Conservation (phyloP, 2,797 vertebrate species). For the Eulemur coronatus region DNA sequence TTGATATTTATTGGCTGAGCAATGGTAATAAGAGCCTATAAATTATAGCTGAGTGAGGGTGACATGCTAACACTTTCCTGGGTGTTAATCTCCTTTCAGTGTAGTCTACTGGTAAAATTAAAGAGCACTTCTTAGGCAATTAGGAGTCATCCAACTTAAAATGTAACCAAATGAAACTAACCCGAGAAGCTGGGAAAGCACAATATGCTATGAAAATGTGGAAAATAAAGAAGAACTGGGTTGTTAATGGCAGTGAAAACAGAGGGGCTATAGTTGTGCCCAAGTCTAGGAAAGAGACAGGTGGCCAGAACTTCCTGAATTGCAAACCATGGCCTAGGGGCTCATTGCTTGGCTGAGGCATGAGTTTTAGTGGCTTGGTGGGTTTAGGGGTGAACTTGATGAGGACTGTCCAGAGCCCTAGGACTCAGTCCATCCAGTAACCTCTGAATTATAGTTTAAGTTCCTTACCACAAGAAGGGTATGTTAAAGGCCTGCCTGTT, state of each 20-base stretch:
- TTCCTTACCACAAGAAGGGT: neutral
- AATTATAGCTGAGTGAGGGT: neutral
- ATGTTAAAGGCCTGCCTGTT: neutral
- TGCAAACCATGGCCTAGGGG: neutral
- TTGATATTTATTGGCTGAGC: neutral
- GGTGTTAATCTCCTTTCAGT: neutral
- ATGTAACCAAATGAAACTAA: neutral
- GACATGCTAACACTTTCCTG: neutral
- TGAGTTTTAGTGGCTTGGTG: neutral
- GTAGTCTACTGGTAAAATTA: neutral
- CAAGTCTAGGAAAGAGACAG: neutral
- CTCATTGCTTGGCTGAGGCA: neutral
- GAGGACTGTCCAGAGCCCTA: neutral
- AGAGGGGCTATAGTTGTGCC: neutral
- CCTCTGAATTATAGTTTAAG: neutral
- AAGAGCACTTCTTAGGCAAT: neutral
- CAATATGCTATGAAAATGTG: neutral
- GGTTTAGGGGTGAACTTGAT: neutral
- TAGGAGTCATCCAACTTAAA: neutral
- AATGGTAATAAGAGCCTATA: neutral
- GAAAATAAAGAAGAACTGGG: neutral
- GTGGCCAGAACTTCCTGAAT: neutral
- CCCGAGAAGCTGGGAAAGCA: neutral
- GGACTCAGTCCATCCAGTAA: neutral
- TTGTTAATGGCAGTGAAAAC: neutral